Conservation (phyloP, 2,888 invertebrate genomes). For the Sinodicranocentrus sp. region DNA sequence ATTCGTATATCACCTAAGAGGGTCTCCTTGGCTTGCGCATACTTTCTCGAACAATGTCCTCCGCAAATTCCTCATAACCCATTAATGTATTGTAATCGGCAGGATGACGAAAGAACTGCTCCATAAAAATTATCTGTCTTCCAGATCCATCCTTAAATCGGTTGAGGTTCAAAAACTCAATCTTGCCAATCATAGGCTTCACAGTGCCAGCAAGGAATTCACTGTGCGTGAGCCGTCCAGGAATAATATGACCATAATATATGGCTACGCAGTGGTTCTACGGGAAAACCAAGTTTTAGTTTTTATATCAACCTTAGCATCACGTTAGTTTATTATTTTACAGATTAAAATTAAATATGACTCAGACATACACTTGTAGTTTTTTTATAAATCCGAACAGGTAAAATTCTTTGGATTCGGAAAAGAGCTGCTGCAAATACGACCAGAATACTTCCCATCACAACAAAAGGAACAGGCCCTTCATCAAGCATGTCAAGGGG, state of each 20-base stretch:
- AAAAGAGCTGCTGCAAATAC: neutral
- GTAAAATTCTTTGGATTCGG: slow-evolving; percentile 31
- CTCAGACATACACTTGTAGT: neutral
- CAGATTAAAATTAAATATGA: neutral
- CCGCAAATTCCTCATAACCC: slow-evolving; percentile 31
- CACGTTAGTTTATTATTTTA: too few relatives aligned
- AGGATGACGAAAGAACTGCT: slow-evolving; percentile 66
- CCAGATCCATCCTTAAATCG: slow-evolving; percentile 62
- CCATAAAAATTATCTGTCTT: slow-evolving; percentile 55
- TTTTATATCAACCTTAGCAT: neutral
- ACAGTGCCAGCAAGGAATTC: slow-evolving; percentile 74
- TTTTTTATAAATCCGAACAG: slow-evolving; percentile 45
- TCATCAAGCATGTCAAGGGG: slow-evolving; percentile 30
- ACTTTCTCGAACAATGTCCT: slow-evolving; percentile 23
- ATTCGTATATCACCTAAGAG: too few relatives aligned
- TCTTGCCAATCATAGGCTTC: neutral
- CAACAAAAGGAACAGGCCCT: neutral
- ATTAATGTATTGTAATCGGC: slow-evolving; percentile 69
- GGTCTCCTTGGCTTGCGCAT: too few relatives aligned
- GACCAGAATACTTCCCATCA: neutral
- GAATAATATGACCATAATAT: slow-evolving; percentile 66
- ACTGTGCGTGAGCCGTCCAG: slow-evolving; percentile 52
- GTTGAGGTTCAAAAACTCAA: neutral
- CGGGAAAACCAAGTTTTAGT: neutral
- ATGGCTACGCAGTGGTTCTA: slow-evolving; percentile 67